phyloP scores from a whole-genome alignment of 2,113 vertebrate species.

The Recurvirostra avosetta region DNA sequence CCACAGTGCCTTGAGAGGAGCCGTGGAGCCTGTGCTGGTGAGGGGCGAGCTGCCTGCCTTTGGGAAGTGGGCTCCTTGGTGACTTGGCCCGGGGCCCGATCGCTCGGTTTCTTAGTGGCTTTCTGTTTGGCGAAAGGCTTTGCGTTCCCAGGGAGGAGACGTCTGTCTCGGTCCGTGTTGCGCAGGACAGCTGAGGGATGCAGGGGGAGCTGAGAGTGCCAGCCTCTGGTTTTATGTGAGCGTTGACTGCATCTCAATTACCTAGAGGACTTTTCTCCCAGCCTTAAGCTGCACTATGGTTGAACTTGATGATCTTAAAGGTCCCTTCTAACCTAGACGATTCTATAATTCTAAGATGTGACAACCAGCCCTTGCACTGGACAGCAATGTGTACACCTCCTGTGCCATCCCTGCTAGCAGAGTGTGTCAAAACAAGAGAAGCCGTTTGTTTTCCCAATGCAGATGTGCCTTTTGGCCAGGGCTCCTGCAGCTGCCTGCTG shows the following conservation, averaged over 20 bases:
- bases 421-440: no score
- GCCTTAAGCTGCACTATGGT: background rate
- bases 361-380: rapidly evolving
- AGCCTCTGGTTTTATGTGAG: background rate
- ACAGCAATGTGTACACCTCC: background rate
- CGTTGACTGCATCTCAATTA: background rate
- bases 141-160: rapidly evolving
- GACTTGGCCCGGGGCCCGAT: background rate
- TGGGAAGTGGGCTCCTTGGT: background rate
- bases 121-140: background rate
- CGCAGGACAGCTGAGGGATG: background rate
- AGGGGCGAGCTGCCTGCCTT: background rate
- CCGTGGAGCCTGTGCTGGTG: background rate
- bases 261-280: background rate
- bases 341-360: background rate
- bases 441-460: background rate
- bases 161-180: rapidly evolving
- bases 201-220: background rate
- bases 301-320: background rate
- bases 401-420: rapidly evolving
- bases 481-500: background rate
- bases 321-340: background rate
- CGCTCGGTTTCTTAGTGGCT: background rate
- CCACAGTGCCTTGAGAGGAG: background rate
- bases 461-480: background rate